Percentiles rank a stretch among this genome's conserved stretches.
These are phyloP conservation scores for Digitonthophagus gazella DNA, from an alignment of 2,888 invertebrate genomes.

Conservation along the genomic window DNA sequence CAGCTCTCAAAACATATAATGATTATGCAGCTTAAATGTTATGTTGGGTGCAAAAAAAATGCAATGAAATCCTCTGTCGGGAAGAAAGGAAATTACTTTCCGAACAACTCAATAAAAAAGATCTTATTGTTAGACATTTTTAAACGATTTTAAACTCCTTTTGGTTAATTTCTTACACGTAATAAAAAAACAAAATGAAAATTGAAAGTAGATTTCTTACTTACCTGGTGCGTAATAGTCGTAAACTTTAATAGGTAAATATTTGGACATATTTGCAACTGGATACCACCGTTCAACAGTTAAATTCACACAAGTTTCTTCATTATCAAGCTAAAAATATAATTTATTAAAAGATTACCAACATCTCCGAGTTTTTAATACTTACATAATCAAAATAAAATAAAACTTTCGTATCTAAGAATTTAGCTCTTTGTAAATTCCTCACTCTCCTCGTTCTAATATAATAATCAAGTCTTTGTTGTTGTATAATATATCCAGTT, in stretches of 20 bases:
- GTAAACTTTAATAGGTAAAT: conserved; percentile 84
- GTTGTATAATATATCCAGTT: conserved; percentile 88
- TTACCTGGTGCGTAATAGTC: conserved; percentile 95
- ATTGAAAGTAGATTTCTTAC: too few relatives aligned
- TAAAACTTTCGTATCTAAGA: conserved; percentile 75
- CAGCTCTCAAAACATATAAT: too few relatives aligned
- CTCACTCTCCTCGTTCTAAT: conserved; percentile 75
- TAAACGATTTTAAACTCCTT: too few relatives aligned
- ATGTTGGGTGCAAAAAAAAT: too few relatives aligned
- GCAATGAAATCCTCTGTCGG: too few relatives aligned
- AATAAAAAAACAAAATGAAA: neutral
- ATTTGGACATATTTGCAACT: conserved; percentile 94
- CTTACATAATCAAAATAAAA: conserved; percentile 94
- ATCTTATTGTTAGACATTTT: too few relatives aligned
- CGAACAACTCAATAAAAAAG: too few relatives aligned
- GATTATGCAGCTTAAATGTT: too few relatives aligned
- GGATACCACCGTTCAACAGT: conserved; percentile 94
- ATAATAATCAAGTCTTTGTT: conserved; percentile 84
- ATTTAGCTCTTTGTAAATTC: conserved; percentile 82
- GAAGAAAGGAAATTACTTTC: too few relatives aligned
- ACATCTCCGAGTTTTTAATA: conserved; percentile 33
- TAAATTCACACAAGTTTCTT: conserved; percentile 87
- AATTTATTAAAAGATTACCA: neutral
- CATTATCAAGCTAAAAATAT: conserved; percentile 68
- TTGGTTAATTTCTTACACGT: too few relatives aligned